phyloP scores from a whole-genome alignment of 2,888 invertebrate genomes.

The Elaeidobius kamerunicus region DNA sequence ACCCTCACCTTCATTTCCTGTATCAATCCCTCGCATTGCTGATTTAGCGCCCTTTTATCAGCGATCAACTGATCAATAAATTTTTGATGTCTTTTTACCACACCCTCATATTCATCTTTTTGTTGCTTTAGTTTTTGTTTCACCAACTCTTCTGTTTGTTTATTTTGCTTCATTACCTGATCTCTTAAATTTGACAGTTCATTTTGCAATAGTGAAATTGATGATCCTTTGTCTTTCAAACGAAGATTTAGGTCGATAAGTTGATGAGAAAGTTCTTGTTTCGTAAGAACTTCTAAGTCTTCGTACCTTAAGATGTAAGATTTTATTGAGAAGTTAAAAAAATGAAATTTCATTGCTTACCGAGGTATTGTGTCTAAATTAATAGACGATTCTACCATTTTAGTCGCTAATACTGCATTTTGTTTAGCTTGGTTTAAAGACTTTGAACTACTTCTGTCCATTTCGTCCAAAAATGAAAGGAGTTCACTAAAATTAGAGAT shows the following conservation, averaged over 20 bases:
- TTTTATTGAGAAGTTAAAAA: neutral
- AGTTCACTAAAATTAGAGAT: conserved; percentile 59
- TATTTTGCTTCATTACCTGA: conserved; percentile 47
- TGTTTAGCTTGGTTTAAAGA: conserved; percentile 43
- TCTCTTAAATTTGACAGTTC: conserved; percentile 59
- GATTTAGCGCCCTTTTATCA: conserved; percentile 75
- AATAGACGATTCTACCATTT: conserved; percentile 40
- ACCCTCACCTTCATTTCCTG: conserved; percentile 54
- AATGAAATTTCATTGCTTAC: conserved; percentile 34
- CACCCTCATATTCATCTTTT: conserved; percentile 69
- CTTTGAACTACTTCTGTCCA: conserved; percentile 51
- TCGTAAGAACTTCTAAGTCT: conserved; percentile 54
- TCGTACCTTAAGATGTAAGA: conserved; percentile 52
- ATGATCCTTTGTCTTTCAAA: conserved; percentile 59
- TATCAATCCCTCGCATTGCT: conserved; percentile 68
- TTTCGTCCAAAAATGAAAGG: conserved; percentile 63
- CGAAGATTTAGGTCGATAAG: conserved; percentile 60
- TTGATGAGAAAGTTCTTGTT: conserved; percentile 60
- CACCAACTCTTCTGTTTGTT: conserved; percentile 48
- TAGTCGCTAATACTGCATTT: conserved; percentile 38
- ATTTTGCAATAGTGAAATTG: conserved; percentile 58
- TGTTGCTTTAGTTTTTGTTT: conserved; percentile 54
- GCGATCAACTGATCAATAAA: conserved; percentile 79
- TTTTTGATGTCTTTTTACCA: conserved; percentile 74
- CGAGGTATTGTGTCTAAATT: conserved; percentile 46